A percentile compares a stretch with the other conserved stretches of the same genome.
phyloP scores from a whole-genome alignment of 2,113 vertebrate species.

The Syngnathoides biaculeatus region DNA sequence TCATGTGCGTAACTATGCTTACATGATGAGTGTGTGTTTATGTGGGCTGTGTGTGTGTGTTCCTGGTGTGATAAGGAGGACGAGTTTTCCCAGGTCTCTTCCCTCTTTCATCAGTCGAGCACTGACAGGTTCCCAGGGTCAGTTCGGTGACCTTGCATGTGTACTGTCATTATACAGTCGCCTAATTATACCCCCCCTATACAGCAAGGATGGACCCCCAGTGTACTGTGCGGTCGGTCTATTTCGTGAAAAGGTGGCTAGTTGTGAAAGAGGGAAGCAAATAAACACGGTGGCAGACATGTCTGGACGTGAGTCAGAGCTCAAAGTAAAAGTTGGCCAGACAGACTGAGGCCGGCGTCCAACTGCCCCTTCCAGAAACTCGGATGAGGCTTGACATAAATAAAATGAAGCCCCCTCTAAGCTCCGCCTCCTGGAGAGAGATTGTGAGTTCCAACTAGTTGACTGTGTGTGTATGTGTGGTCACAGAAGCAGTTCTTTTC shows the following conservation, averaged over 20 bases:
- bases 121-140: constrained; percentile 72
- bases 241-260: constrained; percentile 29
- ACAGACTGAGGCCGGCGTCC: constrained; percentile 23
- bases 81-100: constrained; percentile 66
- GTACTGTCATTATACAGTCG: constrained; percentile 63
- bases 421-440: constrained; percentile 18
- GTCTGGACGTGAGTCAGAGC: constrained; percentile 64
- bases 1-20: background rate
- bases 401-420: constrained; percentile 16
- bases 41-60: constrained; percentile 30
- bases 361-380: constrained; percentile 46
- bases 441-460: constrained; percentile 7
- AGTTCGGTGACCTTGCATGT: constrained; percentile 52
- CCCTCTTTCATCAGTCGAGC: constrained; percentile 67
- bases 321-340: constrained; percentile 50
- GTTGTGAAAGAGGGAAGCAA: constrained; percentile 19
- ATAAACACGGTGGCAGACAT: constrained; percentile 39
- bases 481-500: constrained; percentile 41
- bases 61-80: constrained; percentile 61
- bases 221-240: constrained; percentile 25
- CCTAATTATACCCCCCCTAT: constrained; percentile 53
- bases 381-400: constrained; percentile 45
- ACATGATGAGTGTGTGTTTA: constrained; percentile 36
- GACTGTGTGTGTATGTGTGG: constrained; percentile 1
- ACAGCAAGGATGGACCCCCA: constrained; percentile 27